Evolutionary conservation across 2,797 vertebrate species (phyloP), one percentile per base, ranked within the genome.

Genomic region (Pantherophis vulpinus): DNA sequence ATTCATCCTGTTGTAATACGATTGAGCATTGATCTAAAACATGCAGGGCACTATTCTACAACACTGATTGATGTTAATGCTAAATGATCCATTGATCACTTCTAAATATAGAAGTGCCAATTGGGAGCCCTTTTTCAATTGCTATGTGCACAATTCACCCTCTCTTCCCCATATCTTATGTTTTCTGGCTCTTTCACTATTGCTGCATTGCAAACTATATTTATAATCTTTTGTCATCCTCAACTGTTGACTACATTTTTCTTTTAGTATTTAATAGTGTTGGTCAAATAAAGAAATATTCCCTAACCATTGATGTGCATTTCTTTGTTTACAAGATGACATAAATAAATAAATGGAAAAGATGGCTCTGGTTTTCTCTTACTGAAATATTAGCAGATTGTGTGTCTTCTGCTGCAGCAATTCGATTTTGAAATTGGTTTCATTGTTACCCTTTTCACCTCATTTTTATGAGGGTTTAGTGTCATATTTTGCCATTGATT

Each of bases 401-500:
- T 90, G 95, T 58, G 91, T 95, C 94, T 94, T 95, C 96, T 0
- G 3, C 58, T 94, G 37, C 0, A 91, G 91, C 91, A 95, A 96
- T 95, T 96, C 95, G 91, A 95, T 96, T 96, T 96, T 94, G 74
- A 96, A 96, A 95, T 61, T 93, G 93, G 91, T 96, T 96, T 96
- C 94, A 91, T 91, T 96, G 93, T 91, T 96, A 89, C 63, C 92
- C 93, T 95, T 95, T 96, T 95, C 94, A 95, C 93, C 94, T 96
- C 94, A 95, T 96, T 96, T 95, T 90, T 96, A 88, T 93, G 92
- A 94, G 94, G 94, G 94, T 95, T 86, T 96, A 91, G 91, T 95
- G 93, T 95, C 91, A 94, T 56, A 86, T 94, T 96, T 93, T 95
- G 61, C 70, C 70, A 94, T 89, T 95, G 94, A 96, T 95, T 96